Evolutionary conservation across 2,113 vertebrate species (phyloP).

Genomic region (Sinocyclocheilus grahami): DNA sequence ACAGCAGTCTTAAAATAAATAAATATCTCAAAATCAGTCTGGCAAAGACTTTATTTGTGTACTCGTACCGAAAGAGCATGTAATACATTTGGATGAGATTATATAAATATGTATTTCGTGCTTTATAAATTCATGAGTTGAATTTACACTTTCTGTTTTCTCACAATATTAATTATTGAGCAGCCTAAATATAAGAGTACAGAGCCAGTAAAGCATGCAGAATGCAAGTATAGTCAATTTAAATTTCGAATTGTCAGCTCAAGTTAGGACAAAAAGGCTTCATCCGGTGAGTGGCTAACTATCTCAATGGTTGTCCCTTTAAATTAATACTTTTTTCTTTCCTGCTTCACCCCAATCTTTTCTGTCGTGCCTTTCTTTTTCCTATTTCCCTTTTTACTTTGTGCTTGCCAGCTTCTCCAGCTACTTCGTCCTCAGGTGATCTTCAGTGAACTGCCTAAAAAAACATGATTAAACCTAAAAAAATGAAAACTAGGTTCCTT

Average conservation of each 20-base stretch:
- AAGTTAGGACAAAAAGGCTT: background rate
- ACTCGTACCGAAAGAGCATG: constrained; percentile 20
- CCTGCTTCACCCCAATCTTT: background rate
- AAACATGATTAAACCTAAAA: background rate
- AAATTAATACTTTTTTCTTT: background rate
- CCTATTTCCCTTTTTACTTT: background rate
- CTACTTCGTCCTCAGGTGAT: constrained; percentile 5
- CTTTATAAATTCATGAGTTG: constrained; percentile 43
- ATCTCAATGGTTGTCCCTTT: background rate
- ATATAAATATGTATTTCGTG: constrained; percentile 34
- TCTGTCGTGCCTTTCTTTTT: background rate
- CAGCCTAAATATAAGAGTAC: constrained; percentile 26
- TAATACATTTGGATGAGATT: constrained; percentile 20
- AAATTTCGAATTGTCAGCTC: constrained; percentile 11
- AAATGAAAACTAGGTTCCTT: background rate
- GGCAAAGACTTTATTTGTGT: constrained; percentile 4
- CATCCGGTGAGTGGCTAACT: background rate
- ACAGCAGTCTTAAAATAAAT: constrained; percentile 24
- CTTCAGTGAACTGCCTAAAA: background rate
- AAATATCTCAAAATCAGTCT: constrained; percentile 10
- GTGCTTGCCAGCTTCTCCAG: background rate
- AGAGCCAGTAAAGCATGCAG: constrained; percentile 1
- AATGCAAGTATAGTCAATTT: background rate
- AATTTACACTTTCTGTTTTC: constrained; percentile 34
- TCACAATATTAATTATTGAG: constrained; percentile 24